Conservation (phyloP, 2,888 invertebrate species). For the Calameuta idolon region DNA sequence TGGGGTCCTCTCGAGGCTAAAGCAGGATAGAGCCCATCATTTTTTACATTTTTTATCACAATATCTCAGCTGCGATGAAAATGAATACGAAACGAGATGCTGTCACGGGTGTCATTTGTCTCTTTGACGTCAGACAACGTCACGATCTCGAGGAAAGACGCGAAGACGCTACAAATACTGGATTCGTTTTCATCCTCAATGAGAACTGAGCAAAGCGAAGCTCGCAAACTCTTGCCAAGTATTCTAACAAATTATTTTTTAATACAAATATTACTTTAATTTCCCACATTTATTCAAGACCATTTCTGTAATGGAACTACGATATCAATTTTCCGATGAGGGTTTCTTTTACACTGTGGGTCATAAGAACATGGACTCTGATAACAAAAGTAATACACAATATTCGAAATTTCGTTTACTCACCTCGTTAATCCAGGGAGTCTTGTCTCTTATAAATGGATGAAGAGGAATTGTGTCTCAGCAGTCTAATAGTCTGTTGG, state of each 20-base stretch:
- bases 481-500: background rate
- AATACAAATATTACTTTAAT: background rate
- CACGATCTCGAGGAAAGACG: background rate
- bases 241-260: background rate
- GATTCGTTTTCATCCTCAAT: background rate
- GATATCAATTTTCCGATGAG: background rate
- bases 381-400: background rate
- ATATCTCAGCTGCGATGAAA: constrained; percentile 19
- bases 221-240: background rate
- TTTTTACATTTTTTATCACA: background rate
- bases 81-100: constrained; percentile 30
- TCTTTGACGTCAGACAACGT: constrained; percentile 31
- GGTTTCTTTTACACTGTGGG: background rate
- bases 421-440: background rate
- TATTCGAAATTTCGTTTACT: background rate
- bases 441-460: background rate
- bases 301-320: too few relatives aligned
- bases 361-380: background rate
- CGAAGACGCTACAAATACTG: too few relatives aligned
- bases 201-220: background rate
- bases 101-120: constrained; percentile 24
- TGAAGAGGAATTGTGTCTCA: background rate
- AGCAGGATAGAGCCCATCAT: background rate
- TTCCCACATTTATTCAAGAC: background rate
- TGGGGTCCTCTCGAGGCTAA: background rate